These are phyloP conservation scores for Bhutanitis thaidina DNA, from an alignment of 2,888 invertebrate species.

Conservation along the genomic window DNA sequence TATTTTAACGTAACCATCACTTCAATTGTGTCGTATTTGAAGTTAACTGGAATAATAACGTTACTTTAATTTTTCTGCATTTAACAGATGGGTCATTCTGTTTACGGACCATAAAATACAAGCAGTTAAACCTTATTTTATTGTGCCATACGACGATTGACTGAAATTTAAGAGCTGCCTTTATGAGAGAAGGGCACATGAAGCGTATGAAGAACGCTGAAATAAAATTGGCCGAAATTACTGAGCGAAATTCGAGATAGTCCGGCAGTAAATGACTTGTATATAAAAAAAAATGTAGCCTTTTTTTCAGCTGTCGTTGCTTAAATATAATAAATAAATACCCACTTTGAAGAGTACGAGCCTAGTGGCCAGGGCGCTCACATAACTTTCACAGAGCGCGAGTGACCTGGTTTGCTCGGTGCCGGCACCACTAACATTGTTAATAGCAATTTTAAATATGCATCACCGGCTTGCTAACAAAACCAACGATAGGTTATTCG, in stretches of 20 bases:
- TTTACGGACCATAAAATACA: constrained; percentile 12
- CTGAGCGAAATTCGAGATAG: not conserved
- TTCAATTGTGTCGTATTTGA: not conserved
- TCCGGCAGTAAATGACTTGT: not conserved
- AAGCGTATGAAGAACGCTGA: constrained; percentile 7
- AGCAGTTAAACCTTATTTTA: constrained; percentile 18
- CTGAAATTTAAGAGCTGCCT: constrained; percentile 9
- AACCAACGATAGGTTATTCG: too few species aligned
- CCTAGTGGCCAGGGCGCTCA: too few species aligned
- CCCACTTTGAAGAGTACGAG: too few species aligned
- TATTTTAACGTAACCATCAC: too few species aligned
- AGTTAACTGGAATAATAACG: constrained; percentile 11
- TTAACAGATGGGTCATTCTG: constrained; percentile 17
- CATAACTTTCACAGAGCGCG: too few species aligned
- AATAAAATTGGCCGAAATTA: constrained; percentile 4
- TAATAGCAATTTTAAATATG: too few species aligned
- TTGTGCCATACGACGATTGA: constrained; percentile 15
- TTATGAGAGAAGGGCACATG: constrained; percentile 1
- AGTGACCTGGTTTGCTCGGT: too few species aligned
- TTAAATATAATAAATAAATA: too few species aligned
- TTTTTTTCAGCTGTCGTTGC: not conserved
- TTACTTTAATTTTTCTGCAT: constrained; percentile 7
- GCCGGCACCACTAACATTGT: too few species aligned
- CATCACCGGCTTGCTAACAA: too few species aligned
- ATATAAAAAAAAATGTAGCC: not conserved